Conservation (phyloP, 1,140 invertebrate species). For the Diabrotica undecimpunctata region DNA sequence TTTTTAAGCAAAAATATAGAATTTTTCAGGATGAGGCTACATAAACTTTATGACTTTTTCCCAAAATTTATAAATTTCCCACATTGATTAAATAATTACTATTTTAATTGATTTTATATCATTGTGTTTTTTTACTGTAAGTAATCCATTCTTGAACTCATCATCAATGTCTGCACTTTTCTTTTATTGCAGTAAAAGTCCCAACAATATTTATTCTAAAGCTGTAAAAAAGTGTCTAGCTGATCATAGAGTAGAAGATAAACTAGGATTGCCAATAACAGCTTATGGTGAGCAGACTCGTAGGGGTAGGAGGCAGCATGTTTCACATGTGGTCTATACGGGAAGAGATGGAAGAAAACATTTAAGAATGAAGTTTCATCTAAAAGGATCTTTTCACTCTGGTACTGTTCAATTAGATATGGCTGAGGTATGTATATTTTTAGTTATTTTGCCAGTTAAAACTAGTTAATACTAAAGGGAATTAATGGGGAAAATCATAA, state of each 20-base stretch:
- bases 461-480: not conserved
- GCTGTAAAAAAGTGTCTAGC: constrained; percentile 69
- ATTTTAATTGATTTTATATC: too few species aligned
- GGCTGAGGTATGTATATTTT: constrained; percentile 61
- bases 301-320: constrained; percentile 68
- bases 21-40: too few species aligned
- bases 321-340: constrained; percentile 67
- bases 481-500: not conserved
- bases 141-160: too few species aligned
- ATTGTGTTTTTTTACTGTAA: not conserved
- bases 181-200: constrained; percentile 61
- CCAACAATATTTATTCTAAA: constrained; percentile 77
- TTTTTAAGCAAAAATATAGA: too few species aligned
- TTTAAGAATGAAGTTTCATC: constrained; percentile 85
- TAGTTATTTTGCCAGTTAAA: not conserved
- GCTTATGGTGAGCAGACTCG: constrained; percentile 81
- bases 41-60: too few species aligned
- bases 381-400: constrained; percentile 74
- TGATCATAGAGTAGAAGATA: constrained; percentile 67
- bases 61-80: not conserved
- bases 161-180: not conserved
- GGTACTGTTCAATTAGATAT: constrained; percentile 84
- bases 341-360: constrained; percentile 70
- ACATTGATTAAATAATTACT: not conserved
- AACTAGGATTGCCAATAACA: constrained; percentile 81